phyloP scores from a whole-genome alignment of 1,140 invertebrate genomes.

The Nasonia longicornis region DNA sequence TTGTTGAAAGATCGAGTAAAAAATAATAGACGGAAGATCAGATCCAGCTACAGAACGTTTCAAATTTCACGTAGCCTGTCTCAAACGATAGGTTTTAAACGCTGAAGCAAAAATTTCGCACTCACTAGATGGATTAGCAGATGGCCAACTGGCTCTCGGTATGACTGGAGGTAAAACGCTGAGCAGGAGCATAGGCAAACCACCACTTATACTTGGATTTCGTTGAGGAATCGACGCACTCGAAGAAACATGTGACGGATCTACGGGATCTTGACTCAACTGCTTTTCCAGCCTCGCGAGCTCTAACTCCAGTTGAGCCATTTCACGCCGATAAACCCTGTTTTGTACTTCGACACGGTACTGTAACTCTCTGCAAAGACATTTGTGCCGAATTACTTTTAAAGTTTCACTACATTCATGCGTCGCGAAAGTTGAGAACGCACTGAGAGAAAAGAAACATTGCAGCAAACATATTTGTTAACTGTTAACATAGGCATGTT shows the following conservation, averaged over 20 bases:
- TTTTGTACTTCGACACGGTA: slow-evolving; percentile 93
- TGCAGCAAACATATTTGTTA: too few relatives aligned
- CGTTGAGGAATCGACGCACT: slow-evolving; percentile 72
- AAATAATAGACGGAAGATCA: not conserved
- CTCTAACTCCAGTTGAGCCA: slow-evolving; percentile 84
- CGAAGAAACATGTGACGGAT: slow-evolving; percentile 70
- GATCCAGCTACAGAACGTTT: too few relatives aligned
- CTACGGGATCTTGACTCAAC: slow-evolving; percentile 67
- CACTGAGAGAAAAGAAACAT: too few relatives aligned
- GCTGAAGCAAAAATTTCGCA: not conserved
- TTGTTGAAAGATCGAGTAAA: not conserved
- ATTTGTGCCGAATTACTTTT: slow-evolving; percentile 64
- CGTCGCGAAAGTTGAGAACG: too few relatives aligned
- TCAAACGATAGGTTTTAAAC: not conserved
- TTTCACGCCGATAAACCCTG: slow-evolving; percentile 86
- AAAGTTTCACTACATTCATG: slow-evolving; percentile 6
- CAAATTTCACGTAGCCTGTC: not conserved
- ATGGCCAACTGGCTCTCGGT: slow-evolving; percentile 81
- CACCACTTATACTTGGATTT: slow-evolving; percentile 77
- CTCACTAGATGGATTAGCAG: slow-evolving; percentile 70
- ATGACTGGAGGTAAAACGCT: slow-evolving; percentile 81
- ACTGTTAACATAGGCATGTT: too few relatives aligned
- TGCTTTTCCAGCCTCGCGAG: slow-evolving; percentile 81
- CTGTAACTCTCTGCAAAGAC: slow-evolving; percentile 75
- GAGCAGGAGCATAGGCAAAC: slow-evolving; percentile 76